Percentiles rank a stretch among this genome's conserved stretches.
Conservation (phyloP, 1,140 invertebrate species). For the Drosophila pseudoobscura region DNA sequence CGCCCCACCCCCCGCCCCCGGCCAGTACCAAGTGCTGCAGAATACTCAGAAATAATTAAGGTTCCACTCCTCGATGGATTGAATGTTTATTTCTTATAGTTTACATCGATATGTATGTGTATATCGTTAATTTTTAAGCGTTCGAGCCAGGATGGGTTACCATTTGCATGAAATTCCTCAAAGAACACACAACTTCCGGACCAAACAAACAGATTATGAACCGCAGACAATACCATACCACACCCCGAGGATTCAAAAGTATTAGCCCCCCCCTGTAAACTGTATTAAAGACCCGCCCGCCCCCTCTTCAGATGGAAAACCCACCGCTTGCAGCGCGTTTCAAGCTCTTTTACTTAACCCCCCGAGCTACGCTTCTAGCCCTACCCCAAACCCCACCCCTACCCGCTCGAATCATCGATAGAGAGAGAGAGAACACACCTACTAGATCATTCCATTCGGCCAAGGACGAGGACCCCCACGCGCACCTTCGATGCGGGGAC, state of each 20-base stretch:
- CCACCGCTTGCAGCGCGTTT: slow-evolving; percentile 77
- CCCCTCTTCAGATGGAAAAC: slow-evolving; percentile 57
- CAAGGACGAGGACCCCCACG: slow-evolving; percentile 46
- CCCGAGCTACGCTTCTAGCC: slow-evolving; percentile 31
- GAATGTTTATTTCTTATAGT: slow-evolving; percentile 31
- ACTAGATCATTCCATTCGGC: slow-evolving; percentile 80
- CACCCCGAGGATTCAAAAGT: slow-evolving; percentile 56
- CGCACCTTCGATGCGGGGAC: slow-evolving; percentile 21
- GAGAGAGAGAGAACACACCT: slow-evolving; percentile 48
- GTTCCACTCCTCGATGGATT: slow-evolving; percentile 38
- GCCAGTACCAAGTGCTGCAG: slow-evolving; percentile 75
- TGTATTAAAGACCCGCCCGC: slow-evolving; percentile 59
- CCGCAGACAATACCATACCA: slow-evolving; percentile 40
- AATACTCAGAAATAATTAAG: slow-evolving; percentile 62
- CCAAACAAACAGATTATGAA: slow-evolving; percentile 37
- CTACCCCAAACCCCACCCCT: background rate
- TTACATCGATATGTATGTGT: slow-evolving; percentile 10
- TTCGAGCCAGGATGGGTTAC: slow-evolving; percentile 34
- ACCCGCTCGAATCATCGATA: slow-evolving; percentile 1
- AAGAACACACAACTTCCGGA: slow-evolving; percentile 45
- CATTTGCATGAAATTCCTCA: slow-evolving; percentile 15
- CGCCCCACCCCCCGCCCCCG: too few species aligned
- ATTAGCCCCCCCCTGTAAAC: slow-evolving; percentile 57
- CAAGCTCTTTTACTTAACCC: slow-evolving; percentile 58
- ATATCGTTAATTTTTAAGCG: slow-evolving; percentile 26